These are phyloP conservation scores for Microctenopoma steveboyesi DNA, from an alignment of 2,797 vertebrate genomes.

Conservation along the genomic window DNA sequence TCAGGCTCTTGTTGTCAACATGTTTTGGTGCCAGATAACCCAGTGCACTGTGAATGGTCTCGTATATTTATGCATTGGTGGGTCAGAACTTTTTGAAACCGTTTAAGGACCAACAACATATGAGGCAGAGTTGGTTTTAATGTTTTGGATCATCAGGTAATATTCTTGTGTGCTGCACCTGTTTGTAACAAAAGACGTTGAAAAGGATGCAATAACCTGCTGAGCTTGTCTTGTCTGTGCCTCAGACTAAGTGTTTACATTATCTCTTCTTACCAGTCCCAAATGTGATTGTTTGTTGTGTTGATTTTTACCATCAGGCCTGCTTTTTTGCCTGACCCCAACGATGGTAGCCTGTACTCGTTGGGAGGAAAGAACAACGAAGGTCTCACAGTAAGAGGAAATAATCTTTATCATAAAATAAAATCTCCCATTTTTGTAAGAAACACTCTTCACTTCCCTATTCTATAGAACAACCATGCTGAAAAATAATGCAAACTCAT, in stretches of 20 bases:
- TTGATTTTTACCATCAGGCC: slow-evolving; percentile 80
- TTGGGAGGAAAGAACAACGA: slow-evolving; percentile 95
- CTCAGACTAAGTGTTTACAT: neutral
- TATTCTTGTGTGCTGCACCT: slow-evolving; percentile 12
- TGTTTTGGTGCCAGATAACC: neutral
- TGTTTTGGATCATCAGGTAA: neutral
- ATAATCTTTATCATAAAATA: slow-evolving; percentile 23
- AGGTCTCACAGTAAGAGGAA: slow-evolving; percentile 92
- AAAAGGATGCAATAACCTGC: slow-evolving; percentile 16
- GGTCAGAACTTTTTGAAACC: neutral
- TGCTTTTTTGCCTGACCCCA: slow-evolving; percentile 96
- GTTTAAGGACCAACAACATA: neutral
- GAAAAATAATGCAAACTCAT: slow-evolving; percentile 9
- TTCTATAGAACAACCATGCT: slow-evolving; percentile 52
- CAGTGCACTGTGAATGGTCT: neutral
- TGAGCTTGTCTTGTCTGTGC: slow-evolving; percentile 17
- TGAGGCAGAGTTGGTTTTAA: neutral
- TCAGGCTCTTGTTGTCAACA: neutral
- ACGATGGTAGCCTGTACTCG: slow-evolving; percentile 96
- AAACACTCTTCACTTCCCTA: slow-evolving; percentile 47
- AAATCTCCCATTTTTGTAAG: slow-evolving; percentile 9
- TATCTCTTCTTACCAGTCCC: neutral
- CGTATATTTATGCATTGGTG: neutral
- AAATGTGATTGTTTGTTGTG: slow-evolving; percentile 18
- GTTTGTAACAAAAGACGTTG: slow-evolving; percentile 30